Base-by-base conservation (phyloP, 1,140 invertebrate species). In the Bombus confusus region DNA sequence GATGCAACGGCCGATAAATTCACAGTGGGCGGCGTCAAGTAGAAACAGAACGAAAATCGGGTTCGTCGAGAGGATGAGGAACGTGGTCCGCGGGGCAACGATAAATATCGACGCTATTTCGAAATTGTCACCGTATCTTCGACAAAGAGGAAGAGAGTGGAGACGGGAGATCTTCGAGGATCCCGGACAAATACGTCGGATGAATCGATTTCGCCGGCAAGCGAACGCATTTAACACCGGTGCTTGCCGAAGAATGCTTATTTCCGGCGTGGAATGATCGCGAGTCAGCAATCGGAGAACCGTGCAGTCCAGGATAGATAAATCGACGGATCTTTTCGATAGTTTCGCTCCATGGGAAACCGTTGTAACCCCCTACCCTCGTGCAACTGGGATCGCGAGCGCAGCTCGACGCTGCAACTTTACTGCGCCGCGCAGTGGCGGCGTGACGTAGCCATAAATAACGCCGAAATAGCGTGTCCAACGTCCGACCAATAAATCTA, bases 401-500 rank as follows among this genome's bases (percentile, higher is more conserved):
- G 47, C 47, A 52, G 47, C 18, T 52, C 47, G 47, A 52, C 47
- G 80, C 79, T 87, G 86, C 89, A 90, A 88, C 83, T 91, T 90
- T 90, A 91, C 80, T 66, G 77, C 73, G 86, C 76, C 31, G 86
- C 80, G 80, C 43, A 47, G 69, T 72, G 64, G 62, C 72, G 64
- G 62, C 89, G 79, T 92, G 90, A 92, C 89, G 87, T 72, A 83
- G 69, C 71, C 81, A 92, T 91, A 93, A 93, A 93, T 92, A 93
- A 93, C 86, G 80, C 80, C 77, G 91, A 89, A 92, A 93, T 92
- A 90, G 90, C 92, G 89, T 90, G 92, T 93, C 89, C 90, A 90
- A 86, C 85, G 90, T 90, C 88, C 87, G 88, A 82, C 86, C 91
- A 90, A 93, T 94, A 94, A 93, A 94, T 94, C 90, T 90, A 87